A percentile compares a stretch with the other conserved stretches of the same genome.
Conservation (phyloP, 2,888 invertebrate species). For the Hyposoter didymator region DNA sequence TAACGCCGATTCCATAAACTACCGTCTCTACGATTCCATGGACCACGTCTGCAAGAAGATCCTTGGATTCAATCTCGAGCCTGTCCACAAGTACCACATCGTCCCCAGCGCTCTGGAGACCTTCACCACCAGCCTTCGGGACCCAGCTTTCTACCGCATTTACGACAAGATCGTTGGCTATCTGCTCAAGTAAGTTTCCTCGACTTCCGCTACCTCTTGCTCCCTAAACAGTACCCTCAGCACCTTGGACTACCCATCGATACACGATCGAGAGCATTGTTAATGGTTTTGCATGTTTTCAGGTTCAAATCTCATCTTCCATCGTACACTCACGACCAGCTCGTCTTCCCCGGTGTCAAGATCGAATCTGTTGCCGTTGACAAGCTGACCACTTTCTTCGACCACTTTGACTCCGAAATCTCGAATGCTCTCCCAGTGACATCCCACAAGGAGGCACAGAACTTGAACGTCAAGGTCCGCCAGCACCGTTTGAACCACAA, state of each 20-base stretch:
- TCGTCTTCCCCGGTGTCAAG: constrained; percentile 86
- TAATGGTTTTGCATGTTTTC: background rate
- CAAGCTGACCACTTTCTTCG: constrained; percentile 89
- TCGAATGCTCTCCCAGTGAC: constrained; percentile 84
- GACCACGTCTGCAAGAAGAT: constrained; percentile 85
- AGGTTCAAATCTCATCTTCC: constrained; percentile 86
- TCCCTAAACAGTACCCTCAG: background rate
- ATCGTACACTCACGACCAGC: constrained; percentile 86
- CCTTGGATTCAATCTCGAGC: constrained; percentile 80
- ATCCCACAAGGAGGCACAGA: constrained; percentile 83
- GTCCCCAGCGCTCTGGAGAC: constrained; percentile 87
- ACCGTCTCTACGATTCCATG: constrained; percentile 85
- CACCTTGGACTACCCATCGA: background rate
- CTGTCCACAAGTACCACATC: constrained; percentile 80
- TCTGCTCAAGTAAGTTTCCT: constrained; percentile 72
- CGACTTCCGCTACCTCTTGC: background rate
- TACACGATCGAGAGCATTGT: background rate
- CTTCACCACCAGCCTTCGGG: constrained; percentile 88
- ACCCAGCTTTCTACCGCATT: constrained; percentile 89
- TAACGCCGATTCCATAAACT: constrained; percentile 83
- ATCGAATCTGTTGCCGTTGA: constrained; percentile 88
- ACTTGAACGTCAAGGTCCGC: constrained; percentile 86
- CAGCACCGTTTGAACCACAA: constrained; percentile 90
- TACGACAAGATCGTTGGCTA: constrained; percentile 87
- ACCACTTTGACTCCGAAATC: constrained; percentile 87